phyloP scores from a whole-genome alignment of 2,113 vertebrate genomes.

The Anser cygnoides region DNA sequence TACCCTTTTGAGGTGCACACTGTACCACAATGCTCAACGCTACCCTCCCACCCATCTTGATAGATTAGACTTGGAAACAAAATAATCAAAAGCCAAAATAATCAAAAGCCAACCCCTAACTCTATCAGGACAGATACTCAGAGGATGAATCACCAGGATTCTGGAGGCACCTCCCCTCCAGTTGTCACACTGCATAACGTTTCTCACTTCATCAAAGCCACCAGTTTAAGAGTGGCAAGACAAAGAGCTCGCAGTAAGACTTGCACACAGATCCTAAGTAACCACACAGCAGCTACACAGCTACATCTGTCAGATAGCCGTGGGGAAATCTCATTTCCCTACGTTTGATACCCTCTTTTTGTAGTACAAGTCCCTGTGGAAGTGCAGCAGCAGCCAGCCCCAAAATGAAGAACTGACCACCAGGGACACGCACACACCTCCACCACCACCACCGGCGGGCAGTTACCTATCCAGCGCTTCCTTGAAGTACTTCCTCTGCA shows the following conservation, averaged over 20 bases:
- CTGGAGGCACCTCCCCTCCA: background rate
- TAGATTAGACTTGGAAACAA: background rate
- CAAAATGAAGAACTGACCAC: background rate
- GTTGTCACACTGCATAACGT: background rate
- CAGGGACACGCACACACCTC: background rate
- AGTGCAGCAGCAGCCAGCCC: background rate
- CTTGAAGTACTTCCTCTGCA: conserved; percentile 92
- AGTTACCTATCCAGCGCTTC: conserved; percentile 92
- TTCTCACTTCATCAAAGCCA: background rate
- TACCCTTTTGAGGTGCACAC: background rate
- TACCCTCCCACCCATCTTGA: background rate
- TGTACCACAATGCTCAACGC: background rate
- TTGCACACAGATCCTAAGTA: background rate
- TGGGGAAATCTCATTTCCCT: background rate
- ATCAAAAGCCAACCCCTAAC: background rate
- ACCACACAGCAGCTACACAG: background rate
- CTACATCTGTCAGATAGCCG: background rate
- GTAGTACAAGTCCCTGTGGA: background rate
- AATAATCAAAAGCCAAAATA: background rate
- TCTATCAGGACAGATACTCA: background rate
- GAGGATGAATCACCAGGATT: background rate
- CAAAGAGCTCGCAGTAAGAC: background rate
- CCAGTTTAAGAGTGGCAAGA: background rate
- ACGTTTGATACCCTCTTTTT: background rate
- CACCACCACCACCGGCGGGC: background rate